Conservation (phyloP, 2,888 invertebrate genomes). For the Vannuccia rotundouncinata region DNA sequence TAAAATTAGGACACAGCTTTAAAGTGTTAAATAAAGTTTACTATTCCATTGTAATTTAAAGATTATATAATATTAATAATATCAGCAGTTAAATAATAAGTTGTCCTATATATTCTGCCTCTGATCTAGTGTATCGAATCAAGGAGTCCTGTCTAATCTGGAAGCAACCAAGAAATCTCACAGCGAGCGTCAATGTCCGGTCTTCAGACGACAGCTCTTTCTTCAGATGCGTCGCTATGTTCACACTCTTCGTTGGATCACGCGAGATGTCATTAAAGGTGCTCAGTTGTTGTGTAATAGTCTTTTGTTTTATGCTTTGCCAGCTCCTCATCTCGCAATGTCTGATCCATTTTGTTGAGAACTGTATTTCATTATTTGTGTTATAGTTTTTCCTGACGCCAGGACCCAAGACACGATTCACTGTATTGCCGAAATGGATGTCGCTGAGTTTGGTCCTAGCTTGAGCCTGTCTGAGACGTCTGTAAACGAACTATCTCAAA, state of each 20-base stretch:
- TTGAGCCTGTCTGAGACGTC: background rate
- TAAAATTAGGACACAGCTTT: too few relatives aligned
- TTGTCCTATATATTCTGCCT: too few relatives aligned
- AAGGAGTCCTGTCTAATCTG: background rate
- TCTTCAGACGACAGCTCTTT: background rate
- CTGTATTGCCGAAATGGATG: background rate
- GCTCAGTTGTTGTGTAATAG: too few relatives aligned
- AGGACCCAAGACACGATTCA: background rate
- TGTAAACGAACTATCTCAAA: background rate
- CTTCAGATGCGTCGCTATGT: slow-evolving; percentile 9
- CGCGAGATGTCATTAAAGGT: background rate
- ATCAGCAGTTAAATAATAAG: too few relatives aligned
- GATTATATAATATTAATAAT: too few relatives aligned
- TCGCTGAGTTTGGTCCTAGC: background rate
- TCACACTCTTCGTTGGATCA: background rate
- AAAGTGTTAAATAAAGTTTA: too few relatives aligned
- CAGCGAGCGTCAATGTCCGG: background rate
- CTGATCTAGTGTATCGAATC: slow-evolving; percentile 1
- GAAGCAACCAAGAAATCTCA: background rate
- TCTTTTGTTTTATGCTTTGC: too few relatives aligned
- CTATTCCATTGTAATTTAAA: too few relatives aligned
- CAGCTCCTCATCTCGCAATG: too few relatives aligned
- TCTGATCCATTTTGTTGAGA: too few relatives aligned
- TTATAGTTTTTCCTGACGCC: background rate
- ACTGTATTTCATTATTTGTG: too few relatives aligned